phyloP scores from a whole-genome alignment of 1,140 invertebrate genomes.

The Lycorma delicatula region DNA sequence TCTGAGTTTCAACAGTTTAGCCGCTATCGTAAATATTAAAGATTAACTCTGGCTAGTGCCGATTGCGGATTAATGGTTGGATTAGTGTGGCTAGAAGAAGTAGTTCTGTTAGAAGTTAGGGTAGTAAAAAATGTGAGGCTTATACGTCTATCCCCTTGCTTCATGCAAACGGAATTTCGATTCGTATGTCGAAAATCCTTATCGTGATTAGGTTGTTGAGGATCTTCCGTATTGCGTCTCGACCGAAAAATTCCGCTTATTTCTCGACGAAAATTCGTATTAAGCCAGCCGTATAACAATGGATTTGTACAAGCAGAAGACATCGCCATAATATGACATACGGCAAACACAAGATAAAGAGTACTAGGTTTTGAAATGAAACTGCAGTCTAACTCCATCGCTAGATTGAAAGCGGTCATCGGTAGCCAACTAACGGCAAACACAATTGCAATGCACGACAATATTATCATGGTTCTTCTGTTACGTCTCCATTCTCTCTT shows the following conservation, averaged over 20 bases:
- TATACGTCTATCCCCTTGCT: conserved; percentile 18
- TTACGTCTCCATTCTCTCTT: conserved; percentile 41
- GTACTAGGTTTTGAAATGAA: conserved; percentile 24
- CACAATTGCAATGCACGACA: conserved; percentile 37
- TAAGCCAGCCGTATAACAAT: conserved; percentile 47
- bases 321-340: conserved; percentile 49
- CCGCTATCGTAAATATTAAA: too few relatives aligned
- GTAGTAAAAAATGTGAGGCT: conserved; percentile 28
- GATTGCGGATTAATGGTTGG: too few relatives aligned
- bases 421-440: conserved; percentile 46
- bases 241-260: conserved; percentile 25
- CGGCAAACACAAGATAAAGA: conserved; percentile 43
- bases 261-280: conserved; percentile 42
- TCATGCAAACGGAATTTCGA: background rate
- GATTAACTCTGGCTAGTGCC: too few relatives aligned
- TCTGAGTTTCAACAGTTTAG: too few relatives aligned
- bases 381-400: conserved; percentile 33
- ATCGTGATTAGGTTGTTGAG: conserved; percentile 4
- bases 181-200: conserved; percentile 8
- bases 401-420: conserved; percentile 44
- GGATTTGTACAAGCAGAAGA: conserved; percentile 45
- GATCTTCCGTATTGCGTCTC: conserved; percentile 10
- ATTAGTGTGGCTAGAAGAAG: conserved; percentile 15
- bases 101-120: conserved; percentile 23
- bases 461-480: conserved; percentile 40